Conservation (phyloP, 2,113 vertebrate genomes). For the Sphaerodactylus townsendi region DNA sequence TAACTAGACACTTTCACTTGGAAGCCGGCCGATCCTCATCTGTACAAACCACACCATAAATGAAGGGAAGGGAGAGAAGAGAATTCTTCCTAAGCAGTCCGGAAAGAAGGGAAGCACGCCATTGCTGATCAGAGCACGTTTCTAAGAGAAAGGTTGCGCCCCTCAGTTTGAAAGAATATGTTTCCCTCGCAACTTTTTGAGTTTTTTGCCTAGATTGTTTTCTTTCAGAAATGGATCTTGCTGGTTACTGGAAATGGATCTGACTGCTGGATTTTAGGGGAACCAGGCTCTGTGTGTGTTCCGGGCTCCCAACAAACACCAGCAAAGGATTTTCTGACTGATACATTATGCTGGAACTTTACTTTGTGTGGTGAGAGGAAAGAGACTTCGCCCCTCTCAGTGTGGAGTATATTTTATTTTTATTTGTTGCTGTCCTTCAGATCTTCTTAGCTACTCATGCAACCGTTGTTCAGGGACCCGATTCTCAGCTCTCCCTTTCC, state of each 20-base stretch:
- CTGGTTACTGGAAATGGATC: constrained; percentile 44
- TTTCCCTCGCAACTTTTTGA: neutral
- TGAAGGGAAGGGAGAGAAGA: constrained; percentile 21
- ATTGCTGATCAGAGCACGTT: constrained; percentile 3
- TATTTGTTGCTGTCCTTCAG: constrained; percentile 11
- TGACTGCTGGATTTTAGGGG: constrained; percentile 54
- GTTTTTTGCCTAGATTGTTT: rapidly evolving
- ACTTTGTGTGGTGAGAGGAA: constrained; percentile 8
- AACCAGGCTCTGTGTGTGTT: constrained; percentile 57
- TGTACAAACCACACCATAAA: constrained; percentile 48
- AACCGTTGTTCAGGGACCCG: neutral
- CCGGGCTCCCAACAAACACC: constrained; percentile 44
- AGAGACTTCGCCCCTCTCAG: constrained; percentile 15
- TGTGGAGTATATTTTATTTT: constrained; percentile 21
- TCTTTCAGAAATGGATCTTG: constrained; percentile 39
- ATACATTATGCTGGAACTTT: constrained; percentile 48
- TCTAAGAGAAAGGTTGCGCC: neutral
- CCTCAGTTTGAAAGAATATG: neutral
- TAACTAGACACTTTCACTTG: constrained; percentile 10
- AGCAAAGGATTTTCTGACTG: constrained; percentile 48
- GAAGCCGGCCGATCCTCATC: constrained; percentile 19
- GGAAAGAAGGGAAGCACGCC: constrained; percentile 41
- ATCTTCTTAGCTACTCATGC: constrained; percentile 26
- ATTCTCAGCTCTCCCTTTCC: constrained; percentile 35
- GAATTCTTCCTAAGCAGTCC: constrained; percentile 24